Evolutionary conservation across 2,888 invertebrate genomes (phyloP), one percentile per base, ranked within the genome.

Genomic region (Eristalis tenax): DNA sequence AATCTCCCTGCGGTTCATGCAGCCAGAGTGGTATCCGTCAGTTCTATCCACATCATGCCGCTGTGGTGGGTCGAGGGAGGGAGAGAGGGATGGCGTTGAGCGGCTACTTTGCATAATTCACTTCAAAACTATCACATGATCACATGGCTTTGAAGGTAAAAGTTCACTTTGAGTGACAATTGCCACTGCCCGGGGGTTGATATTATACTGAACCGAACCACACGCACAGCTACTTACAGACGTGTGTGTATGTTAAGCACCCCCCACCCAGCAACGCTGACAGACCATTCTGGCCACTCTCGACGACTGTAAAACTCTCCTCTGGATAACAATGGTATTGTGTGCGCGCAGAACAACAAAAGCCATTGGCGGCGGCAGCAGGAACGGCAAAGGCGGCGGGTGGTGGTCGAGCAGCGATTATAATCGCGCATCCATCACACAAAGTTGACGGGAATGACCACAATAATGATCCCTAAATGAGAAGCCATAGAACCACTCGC

Each of bases 51-150:
- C 43, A 43, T 43, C 4, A 43, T 43, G 13, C 43, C 43, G 43
- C 43, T 15, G 43, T 6, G 43, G 43, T 43, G 4, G 1, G 15
- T n/a, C 15, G n/a, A 13, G 43, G 2, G 40, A 4, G 15, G n/a
- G 15, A 4, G 18, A 18, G 50, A 8, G 18, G 18, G 50, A 10
- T 18, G 18, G 50, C 15, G 8, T 8, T 18, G 50, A n/a, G 50
- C 22, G 23, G 64, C 57, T 70, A 76, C 76, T 87, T 87, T 83
- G 73, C 87, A 87, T 83, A 87, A 87, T 87, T 87, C 83, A 69
- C 61, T 76, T 76, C 69, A 76, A 76, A 63, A 43, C 79, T 73
- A 63, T 50, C 68, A 61, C 65, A 63, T 78, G 66, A 70, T 75
- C 76, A 10, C 50, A 59, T 26, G 35, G 38, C 59, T 76, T 66